These are phyloP conservation scores for Gyrodactylus salaris DNA, from an alignment of 1,140 invertebrate genomes.

Conservation along the genomic window DNA sequence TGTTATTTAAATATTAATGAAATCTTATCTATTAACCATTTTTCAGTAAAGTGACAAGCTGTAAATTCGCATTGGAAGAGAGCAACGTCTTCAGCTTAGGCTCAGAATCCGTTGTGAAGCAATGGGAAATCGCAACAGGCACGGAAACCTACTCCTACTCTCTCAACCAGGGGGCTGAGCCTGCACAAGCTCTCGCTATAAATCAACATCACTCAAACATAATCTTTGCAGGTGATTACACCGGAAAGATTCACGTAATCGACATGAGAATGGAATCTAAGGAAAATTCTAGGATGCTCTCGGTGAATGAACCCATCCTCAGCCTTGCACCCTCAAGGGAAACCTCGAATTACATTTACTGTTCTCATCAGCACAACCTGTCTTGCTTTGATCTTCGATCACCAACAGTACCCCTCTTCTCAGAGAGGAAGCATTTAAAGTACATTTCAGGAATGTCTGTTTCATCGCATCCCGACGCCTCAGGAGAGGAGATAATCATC, in stretches of 20 bases:
- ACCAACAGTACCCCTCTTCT: background rate
- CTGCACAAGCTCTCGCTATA: background rate
- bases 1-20: too few species aligned
- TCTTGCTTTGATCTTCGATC: background rate
- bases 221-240: background rate
- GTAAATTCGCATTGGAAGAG: background rate
- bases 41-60: background rate
- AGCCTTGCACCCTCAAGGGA: background rate
- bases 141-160: background rate
- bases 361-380: background rate
- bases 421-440: background rate
- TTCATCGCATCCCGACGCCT: background rate
- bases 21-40: too few species aligned
- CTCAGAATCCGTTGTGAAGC: background rate
- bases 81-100: background rate
- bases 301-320: background rate
- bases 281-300: background rate
- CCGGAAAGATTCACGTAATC: background rate
- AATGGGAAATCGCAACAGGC: background rate
- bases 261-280: background rate
- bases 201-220: background rate
- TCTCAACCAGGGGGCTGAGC: background rate
- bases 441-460: background rate
- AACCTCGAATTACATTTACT: background rate
- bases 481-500: background rate